These are phyloP conservation scores for Conus betulinus DNA, from an alignment of 1,140 invertebrate genomes.

Conservation along the genomic window DNA sequence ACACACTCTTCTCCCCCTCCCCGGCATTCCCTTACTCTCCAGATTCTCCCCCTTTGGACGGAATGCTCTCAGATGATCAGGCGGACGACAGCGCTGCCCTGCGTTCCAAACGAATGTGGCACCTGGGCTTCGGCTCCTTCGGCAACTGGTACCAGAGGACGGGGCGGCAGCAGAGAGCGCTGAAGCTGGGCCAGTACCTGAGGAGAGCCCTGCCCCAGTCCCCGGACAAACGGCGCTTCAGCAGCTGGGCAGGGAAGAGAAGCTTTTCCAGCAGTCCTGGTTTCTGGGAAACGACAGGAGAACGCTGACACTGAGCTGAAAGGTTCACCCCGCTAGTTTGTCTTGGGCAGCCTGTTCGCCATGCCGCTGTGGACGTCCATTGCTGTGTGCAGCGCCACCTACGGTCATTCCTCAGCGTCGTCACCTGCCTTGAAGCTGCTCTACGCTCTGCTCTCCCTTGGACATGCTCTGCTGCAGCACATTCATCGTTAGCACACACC, in stretches of 20 bases:
- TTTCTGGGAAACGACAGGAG: neutral
- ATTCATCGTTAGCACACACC: no score
- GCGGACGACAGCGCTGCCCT: neutral
- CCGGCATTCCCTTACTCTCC: neutral
- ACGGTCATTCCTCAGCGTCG: neutral
- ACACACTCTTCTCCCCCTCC: neutral
- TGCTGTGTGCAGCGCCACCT: neutral
- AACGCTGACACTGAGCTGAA: neutral
- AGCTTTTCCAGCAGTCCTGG: neutral
- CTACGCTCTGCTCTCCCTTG: neutral
- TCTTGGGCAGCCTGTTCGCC: neutral
- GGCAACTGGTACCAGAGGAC: neutral
- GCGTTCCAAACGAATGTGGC: conserved; percentile 11
- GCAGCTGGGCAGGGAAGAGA: conserved; percentile 19
- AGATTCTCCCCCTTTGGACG: no score
- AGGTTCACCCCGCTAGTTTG: neutral
- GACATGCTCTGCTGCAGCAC: no score
- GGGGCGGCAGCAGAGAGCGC: neutral
- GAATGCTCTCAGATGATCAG: neutral
- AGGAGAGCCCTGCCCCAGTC: neutral
- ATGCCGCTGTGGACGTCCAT: neutral
- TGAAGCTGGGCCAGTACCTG: conserved; percentile 4
- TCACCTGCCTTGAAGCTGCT: neutral
- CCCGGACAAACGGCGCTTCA: neutral
- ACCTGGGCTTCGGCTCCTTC: neutral